Percentiles rank a stretch among this genome's conserved stretches.
phyloP scores from a whole-genome alignment of 2,797 vertebrate species.

The Lycodopsis pacificus region DNA sequence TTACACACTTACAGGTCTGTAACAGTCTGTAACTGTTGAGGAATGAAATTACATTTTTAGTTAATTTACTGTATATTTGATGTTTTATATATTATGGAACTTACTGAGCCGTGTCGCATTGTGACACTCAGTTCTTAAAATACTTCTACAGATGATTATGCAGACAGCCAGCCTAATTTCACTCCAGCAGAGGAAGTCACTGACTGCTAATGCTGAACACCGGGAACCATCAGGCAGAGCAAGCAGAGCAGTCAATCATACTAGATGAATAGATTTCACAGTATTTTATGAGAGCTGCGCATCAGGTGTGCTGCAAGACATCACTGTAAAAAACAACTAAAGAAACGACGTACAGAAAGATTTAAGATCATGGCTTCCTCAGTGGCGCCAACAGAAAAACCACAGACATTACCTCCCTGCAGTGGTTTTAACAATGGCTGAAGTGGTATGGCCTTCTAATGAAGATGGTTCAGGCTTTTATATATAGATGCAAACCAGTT shows the following conservation, averaged over 20 bases:
- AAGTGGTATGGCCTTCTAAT: constrained; percentile 19
- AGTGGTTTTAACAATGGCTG: constrained; percentile 20
- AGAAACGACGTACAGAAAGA: background rate
- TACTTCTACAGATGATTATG: constrained; percentile 10
- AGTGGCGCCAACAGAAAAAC: constrained; percentile 26
- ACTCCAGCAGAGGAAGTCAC: constrained; percentile 1
- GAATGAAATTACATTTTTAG: background rate
- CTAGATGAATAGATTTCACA: background rate
- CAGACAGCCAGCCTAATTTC: constrained; percentile 13
- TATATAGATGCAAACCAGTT: constrained; percentile 17
- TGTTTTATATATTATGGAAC: background rate
- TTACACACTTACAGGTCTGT: background rate
- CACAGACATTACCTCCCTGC: constrained; percentile 37
- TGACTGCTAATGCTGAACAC: background rate
- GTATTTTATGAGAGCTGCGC: background rate
- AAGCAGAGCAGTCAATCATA: background rate
- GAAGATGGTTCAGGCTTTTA: constrained; percentile 17
- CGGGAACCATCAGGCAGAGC: background rate
- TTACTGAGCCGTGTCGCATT: constrained; percentile 7
- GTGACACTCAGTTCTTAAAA: constrained; percentile 3
- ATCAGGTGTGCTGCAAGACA: constrained; percentile 8
- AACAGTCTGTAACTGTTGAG: no score
- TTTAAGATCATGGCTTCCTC: background rate
- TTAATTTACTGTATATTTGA: background rate
- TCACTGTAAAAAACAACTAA: background rate